These are phyloP conservation scores for Mus pahari DNA, from an alignment of 2,113 vertebrate species.

Conservation along the genomic window DNA sequence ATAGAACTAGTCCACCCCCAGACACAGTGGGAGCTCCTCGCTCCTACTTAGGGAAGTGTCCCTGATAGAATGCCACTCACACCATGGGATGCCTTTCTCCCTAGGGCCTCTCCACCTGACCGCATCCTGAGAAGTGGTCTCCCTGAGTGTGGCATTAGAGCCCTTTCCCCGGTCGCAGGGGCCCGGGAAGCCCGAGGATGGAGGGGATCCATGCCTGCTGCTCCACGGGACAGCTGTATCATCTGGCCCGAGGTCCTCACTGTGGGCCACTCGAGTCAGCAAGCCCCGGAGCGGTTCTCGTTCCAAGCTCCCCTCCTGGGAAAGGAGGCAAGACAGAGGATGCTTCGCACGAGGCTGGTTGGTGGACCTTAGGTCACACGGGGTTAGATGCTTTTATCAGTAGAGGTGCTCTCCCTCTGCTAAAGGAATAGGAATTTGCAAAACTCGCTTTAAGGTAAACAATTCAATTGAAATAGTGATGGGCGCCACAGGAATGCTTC, in stretches of 20 bases:
- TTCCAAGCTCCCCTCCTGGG: slow-evolving; percentile 16
- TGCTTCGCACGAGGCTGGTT: slow-evolving; percentile 39
- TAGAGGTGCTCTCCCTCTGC: slow-evolving; percentile 72
- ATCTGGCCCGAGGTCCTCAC: slow-evolving; percentile 41
- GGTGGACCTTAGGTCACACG: slow-evolving; percentile 52
- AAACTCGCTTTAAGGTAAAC: slow-evolving; percentile 75
- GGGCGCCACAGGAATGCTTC: slow-evolving; percentile 80
- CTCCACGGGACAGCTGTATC: slow-evolving; percentile 38
- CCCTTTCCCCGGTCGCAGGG: slow-evolving; percentile 73
- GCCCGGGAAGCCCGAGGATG: slow-evolving; percentile 68
- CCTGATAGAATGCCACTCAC: slow-evolving; percentile 16
- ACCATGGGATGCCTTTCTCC: slow-evolving; percentile 44
- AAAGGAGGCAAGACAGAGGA: slow-evolving; percentile 55
- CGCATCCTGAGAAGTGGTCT: slow-evolving; percentile 81
- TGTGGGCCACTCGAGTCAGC: not conserved
- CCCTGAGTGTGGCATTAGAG: slow-evolving; percentile 80
- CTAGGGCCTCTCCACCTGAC: slow-evolving; percentile 69
- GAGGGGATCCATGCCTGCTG: slow-evolving; percentile 65
- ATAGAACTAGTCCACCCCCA: not conserved
- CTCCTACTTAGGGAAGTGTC: slow-evolving; percentile 37
- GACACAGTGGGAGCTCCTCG: not conserved
- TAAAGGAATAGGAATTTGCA: slow-evolving; percentile 65
- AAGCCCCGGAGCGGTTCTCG: not conserved
- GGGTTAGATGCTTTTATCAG: slow-evolving; percentile 47
- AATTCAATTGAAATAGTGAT: slow-evolving; percentile 79